These are phyloP conservation scores for Bergia puertoricense DNA, from an alignment of 92 coral and sea anemone species.

Conservation along the genomic window DNA sequence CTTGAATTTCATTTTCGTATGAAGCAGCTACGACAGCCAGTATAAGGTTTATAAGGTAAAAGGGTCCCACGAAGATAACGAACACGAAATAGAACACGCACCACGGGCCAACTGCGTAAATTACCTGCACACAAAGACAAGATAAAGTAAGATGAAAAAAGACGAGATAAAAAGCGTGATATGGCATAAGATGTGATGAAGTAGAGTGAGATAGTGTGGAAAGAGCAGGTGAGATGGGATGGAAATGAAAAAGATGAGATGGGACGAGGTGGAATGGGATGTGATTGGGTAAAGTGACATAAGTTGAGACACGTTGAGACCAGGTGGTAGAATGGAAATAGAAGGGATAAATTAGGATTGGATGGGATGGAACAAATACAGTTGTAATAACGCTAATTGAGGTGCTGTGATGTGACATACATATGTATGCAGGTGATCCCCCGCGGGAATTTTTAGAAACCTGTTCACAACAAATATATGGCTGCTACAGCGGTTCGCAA, in stretches of 20 bases:
- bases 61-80: conserved; percentile 86
- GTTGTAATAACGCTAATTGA: neutral
- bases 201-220: no score
- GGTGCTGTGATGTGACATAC: neutral
- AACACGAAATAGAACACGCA: conserved; percentile 77
- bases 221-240: no score
- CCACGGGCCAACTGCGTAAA: conserved; percentile 89
- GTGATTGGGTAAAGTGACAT: neutral
- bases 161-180: neutral
- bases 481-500: no score
- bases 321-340: neutral
- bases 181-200: neutral
- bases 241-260: no score
- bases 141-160: neutral
- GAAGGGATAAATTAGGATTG: neutral
- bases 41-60: conserved; percentile 88
- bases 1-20: conserved; percentile 85
- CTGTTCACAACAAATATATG: no score
- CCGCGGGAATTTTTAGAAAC: no score
- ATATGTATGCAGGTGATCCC: no score
- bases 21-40: conserved; percentile 96
- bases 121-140: conserved; percentile 56
- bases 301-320: no score
- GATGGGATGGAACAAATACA: neutral
- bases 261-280: neutral